These are phyloP conservation scores for Nipponia nippon DNA, from an alignment of 2,113 vertebrate genomes.

Conservation along the genomic window DNA sequence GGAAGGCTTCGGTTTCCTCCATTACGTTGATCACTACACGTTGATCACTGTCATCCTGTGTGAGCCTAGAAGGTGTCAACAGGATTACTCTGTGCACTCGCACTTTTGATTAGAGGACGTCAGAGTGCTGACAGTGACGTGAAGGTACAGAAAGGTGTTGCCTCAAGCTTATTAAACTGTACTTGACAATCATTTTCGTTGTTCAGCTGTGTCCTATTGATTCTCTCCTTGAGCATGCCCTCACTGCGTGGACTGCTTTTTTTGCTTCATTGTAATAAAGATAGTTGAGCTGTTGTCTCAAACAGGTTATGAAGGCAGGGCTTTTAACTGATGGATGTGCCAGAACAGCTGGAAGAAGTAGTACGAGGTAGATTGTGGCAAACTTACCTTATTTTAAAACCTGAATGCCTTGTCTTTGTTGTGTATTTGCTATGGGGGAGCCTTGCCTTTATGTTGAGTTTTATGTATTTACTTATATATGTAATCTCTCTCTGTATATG, in stretches of 20 bases:
- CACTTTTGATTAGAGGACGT: neutral
- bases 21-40: rapidly evolving
- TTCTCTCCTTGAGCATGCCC: neutral
- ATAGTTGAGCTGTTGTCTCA: neutral
- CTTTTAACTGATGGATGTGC: neutral
- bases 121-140: neutral
- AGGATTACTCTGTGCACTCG: neutral
- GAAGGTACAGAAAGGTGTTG: neutral
- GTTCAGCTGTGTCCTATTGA: neutral
- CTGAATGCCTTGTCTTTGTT: neutral
- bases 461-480: neutral
- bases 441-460: neutral
- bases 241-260: neutral
- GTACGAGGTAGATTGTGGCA: constrained; percentile 5
- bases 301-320: neutral
- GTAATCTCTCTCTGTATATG: neutral
- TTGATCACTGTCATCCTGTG: neutral
- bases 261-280: neutral
- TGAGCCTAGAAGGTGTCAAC: neutral
- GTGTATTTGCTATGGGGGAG: neutral
- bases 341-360: constrained; percentile 28
- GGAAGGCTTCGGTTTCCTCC: neutral
- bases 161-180: constrained; percentile 27
- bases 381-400: neutral
- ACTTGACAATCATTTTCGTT: neutral